phyloP scores from a whole-genome alignment of 92 coral and sea anemone genomes.

The Blastomussa wellsi region DNA sequence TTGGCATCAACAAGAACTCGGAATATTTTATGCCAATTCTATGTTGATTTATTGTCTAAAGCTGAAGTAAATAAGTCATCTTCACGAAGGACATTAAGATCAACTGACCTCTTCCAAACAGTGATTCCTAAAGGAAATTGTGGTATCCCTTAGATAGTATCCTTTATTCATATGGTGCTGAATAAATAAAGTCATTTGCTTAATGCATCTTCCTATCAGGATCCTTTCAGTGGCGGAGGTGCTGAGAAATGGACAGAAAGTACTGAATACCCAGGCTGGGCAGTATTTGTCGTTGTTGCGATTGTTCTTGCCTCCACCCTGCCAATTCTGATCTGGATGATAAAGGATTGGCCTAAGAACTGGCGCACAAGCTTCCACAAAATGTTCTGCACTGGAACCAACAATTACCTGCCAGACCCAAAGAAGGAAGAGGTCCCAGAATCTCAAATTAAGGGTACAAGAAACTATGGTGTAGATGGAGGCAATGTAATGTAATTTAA shows the following conservation, averaged over 20 bases:
- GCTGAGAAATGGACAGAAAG: constrained; percentile 58
- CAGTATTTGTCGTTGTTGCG: constrained; percentile 67
- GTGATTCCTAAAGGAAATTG: background rate
- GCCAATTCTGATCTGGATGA: constrained; percentile 81
- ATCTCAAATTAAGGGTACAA: background rate
- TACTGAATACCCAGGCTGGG: constrained; percentile 87
- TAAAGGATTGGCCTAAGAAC: constrained; percentile 97
- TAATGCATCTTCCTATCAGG: constrained; percentile 28
- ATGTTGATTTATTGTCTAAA: no score
- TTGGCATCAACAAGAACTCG: no score
- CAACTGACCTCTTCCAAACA: background rate
- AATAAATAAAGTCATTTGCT: background rate
- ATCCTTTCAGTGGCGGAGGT: constrained; percentile 80
- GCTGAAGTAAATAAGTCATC: no score
- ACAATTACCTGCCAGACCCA: constrained; percentile 94
- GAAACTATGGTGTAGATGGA: constrained; percentile 25
- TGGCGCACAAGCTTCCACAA: constrained; percentile 91
- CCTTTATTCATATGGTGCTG: background rate
- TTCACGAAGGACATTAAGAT: background rate
- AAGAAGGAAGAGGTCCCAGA: constrained; percentile 33
- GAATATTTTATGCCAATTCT: no score
- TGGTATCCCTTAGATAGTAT: background rate
- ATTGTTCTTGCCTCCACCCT: constrained; percentile 86
- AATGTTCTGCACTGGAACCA: constrained; percentile 81
- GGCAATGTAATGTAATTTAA: constrained; percentile 1